Evolutionary conservation across 2,113 vertebrate species (phyloP), one percentile per base, ranked within the genome.

Genomic region (Cettia cetti): DNA sequence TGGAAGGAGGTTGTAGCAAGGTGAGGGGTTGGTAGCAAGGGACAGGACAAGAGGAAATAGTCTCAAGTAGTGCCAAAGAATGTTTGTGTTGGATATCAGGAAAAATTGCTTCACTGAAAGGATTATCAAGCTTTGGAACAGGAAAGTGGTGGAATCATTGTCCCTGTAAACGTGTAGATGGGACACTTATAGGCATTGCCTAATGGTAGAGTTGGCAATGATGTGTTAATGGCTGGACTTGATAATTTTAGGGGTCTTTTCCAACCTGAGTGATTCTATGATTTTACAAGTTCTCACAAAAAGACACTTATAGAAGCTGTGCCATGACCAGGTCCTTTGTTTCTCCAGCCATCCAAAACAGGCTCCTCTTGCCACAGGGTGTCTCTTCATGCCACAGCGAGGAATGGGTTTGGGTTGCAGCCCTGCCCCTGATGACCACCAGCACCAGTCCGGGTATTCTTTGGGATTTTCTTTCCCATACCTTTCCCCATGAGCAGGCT

Each of bases 361-460:
- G 35, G 28, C 15, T 86, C 33, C 22, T 54, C 47, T 56, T 39
- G 78, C 22, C 60, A 28, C 18, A 27, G 6, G 6, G 23, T 15
- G 22, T 10, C 63, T 14, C 28, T 31, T 27, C 10, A 45, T 0
- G 1, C 13, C 33, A 26, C 63, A 70, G 39, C 0, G 0, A 45
- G 40, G n/a, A 11, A 44, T 1, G 1, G n/a, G 4, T 37, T 69
- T 0, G 11, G 28, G 21, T 20, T 92, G 69, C 30, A 64, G 56
- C 39, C 37, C 22, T 75, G 24, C 7, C 27, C 45, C 35, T 44
- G 40, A 14, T 13, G 30, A 70, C 11, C 44, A 44, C 27, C 24
- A 94, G 66, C 40, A 77, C 13, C n/a, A 11, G 8, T 15, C 45
- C 60, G 35, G 45, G 31, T 79, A 33, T 54, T 72, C 47, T 61